phyloP scores from a whole-genome alignment of 2,797 vertebrate species.

The Perodicticus potto region DNA sequence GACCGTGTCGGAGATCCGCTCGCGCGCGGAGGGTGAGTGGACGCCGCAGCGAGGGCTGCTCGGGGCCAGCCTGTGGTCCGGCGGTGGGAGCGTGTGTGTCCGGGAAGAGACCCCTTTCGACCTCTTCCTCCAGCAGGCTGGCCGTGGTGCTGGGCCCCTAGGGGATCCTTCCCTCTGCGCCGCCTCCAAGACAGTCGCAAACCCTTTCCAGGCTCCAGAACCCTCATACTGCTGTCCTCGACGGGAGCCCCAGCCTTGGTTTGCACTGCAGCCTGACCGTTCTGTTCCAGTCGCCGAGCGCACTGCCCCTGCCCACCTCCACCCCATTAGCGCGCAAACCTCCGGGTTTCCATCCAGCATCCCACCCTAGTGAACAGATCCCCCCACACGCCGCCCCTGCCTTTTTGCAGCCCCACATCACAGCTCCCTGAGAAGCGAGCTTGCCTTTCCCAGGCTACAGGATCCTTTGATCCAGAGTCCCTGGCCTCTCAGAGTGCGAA shows the following conservation, averaged over 20 bases:
- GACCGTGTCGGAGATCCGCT: conserved; percentile 95
- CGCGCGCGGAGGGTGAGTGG: conserved; percentile 94
- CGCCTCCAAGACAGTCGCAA: not conserved
- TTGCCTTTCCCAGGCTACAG: conserved; percentile 34
- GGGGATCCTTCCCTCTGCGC: not conserved
- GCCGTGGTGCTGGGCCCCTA: not conserved
- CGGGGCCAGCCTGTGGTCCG: not conserved
- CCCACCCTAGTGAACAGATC: not conserved
- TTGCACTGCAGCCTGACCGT: not conserved
- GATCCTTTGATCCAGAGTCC: not conserved
- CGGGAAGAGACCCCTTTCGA: not conserved
- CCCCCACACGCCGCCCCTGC: not conserved
- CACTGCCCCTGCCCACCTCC: not conserved
- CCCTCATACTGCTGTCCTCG: not conserved
- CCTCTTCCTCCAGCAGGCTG: not conserved
- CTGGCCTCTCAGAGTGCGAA: not conserved
- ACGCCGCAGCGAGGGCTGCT: not conserved
- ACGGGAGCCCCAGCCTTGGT: not conserved
- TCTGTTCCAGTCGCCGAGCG: not conserved
- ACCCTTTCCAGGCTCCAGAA: not conserved
- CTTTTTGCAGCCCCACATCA: not conserved
- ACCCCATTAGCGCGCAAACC: not conserved
- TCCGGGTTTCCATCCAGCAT: not conserved
- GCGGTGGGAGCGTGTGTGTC: not conserved
- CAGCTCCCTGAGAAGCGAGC: not conserved